phyloP scores from a whole-genome alignment of 2,888 invertebrate genomes.

The Anthoptus insignis region DNA sequence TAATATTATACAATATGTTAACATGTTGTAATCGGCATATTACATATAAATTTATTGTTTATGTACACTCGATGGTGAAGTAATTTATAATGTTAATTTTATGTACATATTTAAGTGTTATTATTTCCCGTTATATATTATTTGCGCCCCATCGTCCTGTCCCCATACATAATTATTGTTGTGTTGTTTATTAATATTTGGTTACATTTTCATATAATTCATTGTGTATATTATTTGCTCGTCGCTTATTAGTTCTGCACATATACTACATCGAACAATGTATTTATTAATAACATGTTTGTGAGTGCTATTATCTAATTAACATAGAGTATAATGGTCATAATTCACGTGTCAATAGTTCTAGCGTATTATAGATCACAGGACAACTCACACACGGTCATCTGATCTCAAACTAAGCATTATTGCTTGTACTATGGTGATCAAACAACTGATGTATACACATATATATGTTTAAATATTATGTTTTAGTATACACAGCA shows the following conservation, averaged over 20 bases:
- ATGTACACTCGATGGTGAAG: constrained; percentile 13
- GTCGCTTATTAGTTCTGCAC: constrained; percentile 69
- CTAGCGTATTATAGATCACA: too few relatives aligned
- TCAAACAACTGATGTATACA: too few relatives aligned
- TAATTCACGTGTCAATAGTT: background rate
- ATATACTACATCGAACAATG: constrained; percentile 34
- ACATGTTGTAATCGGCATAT: constrained; percentile 4
- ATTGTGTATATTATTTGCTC: constrained; percentile 62
- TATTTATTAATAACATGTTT: constrained; percentile 34
- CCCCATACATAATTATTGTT: constrained; percentile 66
- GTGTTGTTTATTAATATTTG: constrained; percentile 49
- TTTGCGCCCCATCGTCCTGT: constrained; percentile 77
- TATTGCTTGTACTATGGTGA: too few relatives aligned
- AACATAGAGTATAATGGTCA: constrained; percentile 2
- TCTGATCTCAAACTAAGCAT: too few relatives aligned
- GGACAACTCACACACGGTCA: too few relatives aligned
- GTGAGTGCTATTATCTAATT: constrained; percentile 19
- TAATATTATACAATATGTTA: too few relatives aligned
- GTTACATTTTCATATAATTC: constrained; percentile 54
- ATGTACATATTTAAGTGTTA: constrained; percentile 59
- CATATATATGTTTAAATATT: too few relatives aligned
- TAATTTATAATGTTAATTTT: constrained; percentile 53
- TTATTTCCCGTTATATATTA: constrained; percentile 67
- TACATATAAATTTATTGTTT: constrained; percentile 15
- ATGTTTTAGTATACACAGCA: too few relatives aligned